These are phyloP conservation scores for Apomyelois bistriatella DNA, from an alignment of 2,888 invertebrate genomes.

Conservation along the genomic window DNA sequence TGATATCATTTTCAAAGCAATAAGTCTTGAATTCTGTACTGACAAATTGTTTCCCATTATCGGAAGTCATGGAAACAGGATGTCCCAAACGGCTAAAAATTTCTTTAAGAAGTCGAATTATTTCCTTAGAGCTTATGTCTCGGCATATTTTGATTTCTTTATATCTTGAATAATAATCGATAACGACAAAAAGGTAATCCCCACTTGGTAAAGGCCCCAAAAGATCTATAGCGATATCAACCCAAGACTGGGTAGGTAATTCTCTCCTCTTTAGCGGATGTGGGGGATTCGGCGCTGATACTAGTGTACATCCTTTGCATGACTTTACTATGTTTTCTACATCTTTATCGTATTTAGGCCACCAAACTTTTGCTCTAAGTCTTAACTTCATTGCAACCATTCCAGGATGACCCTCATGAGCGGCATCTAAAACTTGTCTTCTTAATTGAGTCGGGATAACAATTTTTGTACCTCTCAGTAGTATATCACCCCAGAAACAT, in stretches of 20 bases:
- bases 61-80: constrained; percentile 22
- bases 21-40: constrained; percentile 24
- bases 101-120: constrained; percentile 22
- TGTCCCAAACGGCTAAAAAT: constrained; percentile 24
- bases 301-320: constrained; percentile 23
- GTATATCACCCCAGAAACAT: constrained; percentile 5
- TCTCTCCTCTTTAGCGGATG: constrained; percentile 25
- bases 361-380: constrained; percentile 15
- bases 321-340: constrained; percentile 15
- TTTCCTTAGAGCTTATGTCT: constrained; percentile 14
- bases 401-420: constrained; percentile 9
- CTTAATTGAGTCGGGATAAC: constrained; percentile 9
- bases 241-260: constrained; percentile 24
- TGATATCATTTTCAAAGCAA: constrained; percentile 21
- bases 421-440: constrained; percentile 10
- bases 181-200: constrained; percentile 22
- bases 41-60: constrained; percentile 27
- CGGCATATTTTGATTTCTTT: constrained; percentile 21
- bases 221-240: constrained; percentile 31
- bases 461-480: constrained; percentile 14
- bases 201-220: constrained; percentile 23
- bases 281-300: constrained; percentile 19
- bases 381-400: constrained; percentile 14
- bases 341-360: constrained; percentile 15
- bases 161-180: constrained; percentile 29